Percentiles rank a stretch among this genome's conserved stretches.
These are phyloP conservation scores for Drosophila mojavensis DNA, from an alignment of 1,140 invertebrate species.

Conservation along the genomic window DNA sequence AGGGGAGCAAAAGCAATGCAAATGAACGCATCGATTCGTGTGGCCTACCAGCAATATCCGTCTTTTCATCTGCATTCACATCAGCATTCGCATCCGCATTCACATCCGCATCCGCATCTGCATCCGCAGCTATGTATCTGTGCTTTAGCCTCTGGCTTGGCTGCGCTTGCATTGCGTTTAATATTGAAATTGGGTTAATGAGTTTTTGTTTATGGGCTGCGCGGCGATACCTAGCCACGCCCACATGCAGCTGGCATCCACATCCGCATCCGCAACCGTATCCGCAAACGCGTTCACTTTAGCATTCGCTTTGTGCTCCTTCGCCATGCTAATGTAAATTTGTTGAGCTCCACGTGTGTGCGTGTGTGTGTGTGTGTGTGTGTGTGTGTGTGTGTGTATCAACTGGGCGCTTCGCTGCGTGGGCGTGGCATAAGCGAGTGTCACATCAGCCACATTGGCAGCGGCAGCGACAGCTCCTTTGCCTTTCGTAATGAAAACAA, in stretches of 20 bases:
- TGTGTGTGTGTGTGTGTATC: not conserved
- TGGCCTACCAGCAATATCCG: too few relatives aligned
- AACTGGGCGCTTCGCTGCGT: slow-evolving; percentile 9
- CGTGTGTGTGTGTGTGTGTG: not conserved
- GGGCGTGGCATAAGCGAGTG: slow-evolving; percentile 27
- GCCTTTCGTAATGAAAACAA: slow-evolving; percentile 51
- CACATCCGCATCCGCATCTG: too few relatives aligned
- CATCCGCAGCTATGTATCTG: not conserved
- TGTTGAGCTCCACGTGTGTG: slow-evolving; percentile 18
- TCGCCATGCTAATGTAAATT: slow-evolving; percentile 66
- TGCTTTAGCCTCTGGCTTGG: slow-evolving; percentile 58
- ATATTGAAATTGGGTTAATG: slow-evolving; percentile 80
- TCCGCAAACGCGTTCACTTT: slow-evolving; percentile 28
- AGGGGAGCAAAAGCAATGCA: too few relatives aligned
- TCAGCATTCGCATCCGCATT: too few relatives aligned
- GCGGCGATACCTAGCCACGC: slow-evolving; percentile 24
- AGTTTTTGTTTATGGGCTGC: slow-evolving; percentile 75
- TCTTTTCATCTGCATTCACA: too few relatives aligned
- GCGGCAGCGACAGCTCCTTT: slow-evolving; percentile 9
- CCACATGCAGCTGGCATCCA: slow-evolving; percentile 1
- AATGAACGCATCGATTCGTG: too few relatives aligned
- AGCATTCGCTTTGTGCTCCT: slow-evolving; percentile 33
- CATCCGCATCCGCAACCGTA: slow-evolving; percentile 22
- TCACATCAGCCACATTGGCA: slow-evolving; percentile 25
- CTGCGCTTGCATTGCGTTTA: slow-evolving; percentile 66